Evolutionary conservation across 2,113 vertebrate genomes (phyloP).

Genomic region (Oxygymnocypris stewartii): DNA sequence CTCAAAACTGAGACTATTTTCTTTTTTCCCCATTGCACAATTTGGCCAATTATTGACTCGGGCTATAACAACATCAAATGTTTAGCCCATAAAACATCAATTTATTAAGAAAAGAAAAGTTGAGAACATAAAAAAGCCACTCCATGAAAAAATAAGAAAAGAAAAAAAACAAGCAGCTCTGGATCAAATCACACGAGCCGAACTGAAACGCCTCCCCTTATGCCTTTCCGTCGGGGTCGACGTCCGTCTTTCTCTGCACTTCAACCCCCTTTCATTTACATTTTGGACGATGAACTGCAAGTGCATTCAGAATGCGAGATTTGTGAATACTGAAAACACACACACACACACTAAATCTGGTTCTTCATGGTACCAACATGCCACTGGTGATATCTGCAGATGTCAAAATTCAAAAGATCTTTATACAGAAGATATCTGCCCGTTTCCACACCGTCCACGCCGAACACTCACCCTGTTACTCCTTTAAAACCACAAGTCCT

Average conservation of each 20-base stretch:
- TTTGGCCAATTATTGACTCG: constrained; percentile 16
- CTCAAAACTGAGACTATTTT: not conserved
- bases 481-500: not conserved
- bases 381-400: constrained; percentile 28
- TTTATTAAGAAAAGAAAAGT: not conserved
- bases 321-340: constrained; percentile 33
- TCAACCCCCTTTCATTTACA: not conserved
- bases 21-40: not conserved
- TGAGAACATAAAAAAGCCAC: not conserved
- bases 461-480: constrained; percentile 3
- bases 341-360: not conserved
- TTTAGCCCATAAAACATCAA: not conserved
- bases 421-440: constrained; percentile 27
- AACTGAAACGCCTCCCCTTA: not conserved
- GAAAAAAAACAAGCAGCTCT: not conserved
- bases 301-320: constrained; percentile 14
- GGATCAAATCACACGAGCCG: not conserved
- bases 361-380: constrained; percentile 37
- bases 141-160: not conserved
- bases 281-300: constrained; percentile 10
- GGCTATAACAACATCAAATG: constrained; percentile 3
- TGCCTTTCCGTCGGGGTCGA: not conserved
- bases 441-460: not conserved
- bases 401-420: constrained; percentile 34
- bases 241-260: not conserved